These are phyloP conservation scores for Tokudaia muenninki DNA, from an alignment of 2,797 vertebrate genomes.

Conservation along the genomic window DNA sequence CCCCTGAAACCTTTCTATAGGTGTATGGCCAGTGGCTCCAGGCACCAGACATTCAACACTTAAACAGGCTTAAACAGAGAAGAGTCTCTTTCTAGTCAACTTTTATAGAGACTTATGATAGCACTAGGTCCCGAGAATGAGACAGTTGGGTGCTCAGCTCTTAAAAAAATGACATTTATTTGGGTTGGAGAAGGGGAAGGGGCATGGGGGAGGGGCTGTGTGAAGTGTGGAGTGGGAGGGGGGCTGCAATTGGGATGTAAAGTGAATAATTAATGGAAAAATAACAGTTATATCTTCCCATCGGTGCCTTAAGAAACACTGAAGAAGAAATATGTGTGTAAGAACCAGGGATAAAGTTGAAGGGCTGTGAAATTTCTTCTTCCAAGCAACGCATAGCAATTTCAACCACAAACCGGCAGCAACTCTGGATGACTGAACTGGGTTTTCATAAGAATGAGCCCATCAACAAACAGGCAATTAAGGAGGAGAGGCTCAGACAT, in stretches of 20 bases:
- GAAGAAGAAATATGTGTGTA: background rate
- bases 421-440: background rate
- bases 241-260: background rate
- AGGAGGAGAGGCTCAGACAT: background rate
- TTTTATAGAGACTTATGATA: background rate
- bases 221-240: background rate
- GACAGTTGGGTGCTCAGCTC: background rate
- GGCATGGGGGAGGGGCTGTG: background rate
- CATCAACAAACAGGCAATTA: background rate
- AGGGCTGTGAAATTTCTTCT: background rate
- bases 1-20: background rate
- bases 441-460: background rate
- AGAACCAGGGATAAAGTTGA: background rate
- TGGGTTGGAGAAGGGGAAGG: background rate
- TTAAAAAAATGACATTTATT: background rate
- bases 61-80: background rate
- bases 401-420: background rate
- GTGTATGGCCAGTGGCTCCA: background rate
- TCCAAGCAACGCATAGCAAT: background rate
- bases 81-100: background rate
- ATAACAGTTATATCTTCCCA: background rate
- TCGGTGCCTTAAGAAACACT: background rate
- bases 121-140: background rate
- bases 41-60: background rate
- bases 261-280: background rate